Evolutionary conservation across 1,140 invertebrate species (phyloP), one percentile per base, ranked within the genome.

Genomic region (Laupala kohalensis): DNA sequence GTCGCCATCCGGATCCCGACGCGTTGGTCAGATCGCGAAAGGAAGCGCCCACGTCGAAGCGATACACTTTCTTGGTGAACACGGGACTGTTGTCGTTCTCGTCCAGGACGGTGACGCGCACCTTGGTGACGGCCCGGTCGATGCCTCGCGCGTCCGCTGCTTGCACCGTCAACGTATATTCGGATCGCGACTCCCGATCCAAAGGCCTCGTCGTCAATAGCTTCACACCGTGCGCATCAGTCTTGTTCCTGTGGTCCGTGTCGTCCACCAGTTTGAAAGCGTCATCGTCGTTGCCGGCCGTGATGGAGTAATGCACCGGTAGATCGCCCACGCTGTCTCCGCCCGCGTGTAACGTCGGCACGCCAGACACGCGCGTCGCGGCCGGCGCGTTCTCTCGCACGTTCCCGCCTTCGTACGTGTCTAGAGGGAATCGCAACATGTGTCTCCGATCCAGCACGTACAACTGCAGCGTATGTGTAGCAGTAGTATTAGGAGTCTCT

Each of bases 1-100:
- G 82, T 74, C 89, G 88, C 88, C 86, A 92, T 70, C 78, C 85
- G 73, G n/a, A 30, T 0, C 67, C 62, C 78, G 75, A 86, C 79
- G 37, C 69, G 23, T 80, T 81, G 37, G 37, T 13, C 0, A 9
- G 37, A 19, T 53, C 37, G 37, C 37, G 37, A 19, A 53, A 53
- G 9, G 9, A 9, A 19, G 9, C 4, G 13, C 84, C 82, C 15
- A 94, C 84, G 65, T 88, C 86, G 76, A 95, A 95, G 66, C 88
- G 86, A 78, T 95, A 97, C 23, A 90, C 82, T 66, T 86, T 83
- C 64, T 90, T 84, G 2, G 87, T 86, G 78, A 97, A 96, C 12
- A 89, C 81, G 0, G 95, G 95, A 71, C 88, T 86, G 78, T 97
- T 95, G 80, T 97, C 95, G 79, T 98, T 97, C 75, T 91, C 89